Conservation (phyloP, 2,888 invertebrate species). For the Drosophila rubida region DNA sequence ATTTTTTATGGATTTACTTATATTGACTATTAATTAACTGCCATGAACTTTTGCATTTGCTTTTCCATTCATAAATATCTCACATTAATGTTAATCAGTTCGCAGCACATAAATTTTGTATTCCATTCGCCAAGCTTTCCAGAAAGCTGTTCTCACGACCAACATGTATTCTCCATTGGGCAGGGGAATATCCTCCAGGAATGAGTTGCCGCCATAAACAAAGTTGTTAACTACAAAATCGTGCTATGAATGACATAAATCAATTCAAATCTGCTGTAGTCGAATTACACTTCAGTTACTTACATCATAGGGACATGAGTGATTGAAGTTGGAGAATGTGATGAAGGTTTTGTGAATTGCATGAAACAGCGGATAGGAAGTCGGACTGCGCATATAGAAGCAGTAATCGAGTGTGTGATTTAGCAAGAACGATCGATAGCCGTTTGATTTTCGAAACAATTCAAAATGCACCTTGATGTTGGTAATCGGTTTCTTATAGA, state of each 20-base stretch:
- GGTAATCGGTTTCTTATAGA: constrained; percentile 34
- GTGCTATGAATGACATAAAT: constrained; percentile 32
- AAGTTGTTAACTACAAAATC: constrained; percentile 32
- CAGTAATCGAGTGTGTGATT: constrained; percentile 59
- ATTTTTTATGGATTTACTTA: too few relatives aligned
- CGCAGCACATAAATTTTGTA: constrained; percentile 26
- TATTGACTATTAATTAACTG: neutral
- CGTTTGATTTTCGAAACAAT: constrained; percentile 57
- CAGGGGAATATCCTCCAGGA: constrained; percentile 33
- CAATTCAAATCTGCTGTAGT: neutral
- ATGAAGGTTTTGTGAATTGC: constrained; percentile 33
- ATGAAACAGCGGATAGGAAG: constrained; percentile 40
- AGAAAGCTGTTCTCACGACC: neutral
- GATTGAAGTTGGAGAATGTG: constrained; percentile 44
- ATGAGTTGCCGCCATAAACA: neutral
- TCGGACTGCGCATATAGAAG: constrained; percentile 55
- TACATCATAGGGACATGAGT: constrained; percentile 56
- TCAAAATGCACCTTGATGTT: constrained; percentile 43
- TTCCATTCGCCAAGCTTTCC: constrained; percentile 23
- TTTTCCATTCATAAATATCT: too few relatives aligned
- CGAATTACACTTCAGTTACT: constrained; percentile 16
- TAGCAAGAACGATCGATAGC: constrained; percentile 52
- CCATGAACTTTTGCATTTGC: too few relatives aligned
- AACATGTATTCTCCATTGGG: constrained; percentile 52
- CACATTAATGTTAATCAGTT: constrained; percentile 11